Conservation (phyloP, 2,797 vertebrate genomes). For the Amblyraja radiata region DNA sequence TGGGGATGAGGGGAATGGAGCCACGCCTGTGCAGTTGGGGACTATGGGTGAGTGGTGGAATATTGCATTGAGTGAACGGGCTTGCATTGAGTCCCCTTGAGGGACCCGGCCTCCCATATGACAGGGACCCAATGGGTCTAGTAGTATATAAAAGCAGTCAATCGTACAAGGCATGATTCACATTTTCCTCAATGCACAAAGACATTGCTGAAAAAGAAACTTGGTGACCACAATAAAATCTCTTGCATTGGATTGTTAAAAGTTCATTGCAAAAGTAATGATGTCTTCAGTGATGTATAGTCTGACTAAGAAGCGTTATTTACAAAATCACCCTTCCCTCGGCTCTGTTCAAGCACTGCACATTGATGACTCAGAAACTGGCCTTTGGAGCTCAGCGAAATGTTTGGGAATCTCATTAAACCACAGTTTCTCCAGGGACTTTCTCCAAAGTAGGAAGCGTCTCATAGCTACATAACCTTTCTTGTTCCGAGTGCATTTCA, state of each 20-base stretch:
- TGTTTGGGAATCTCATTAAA: neutral
- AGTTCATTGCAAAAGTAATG: neutral
- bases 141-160: neutral
- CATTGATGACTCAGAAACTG: neutral
- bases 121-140: too few relatives aligned
- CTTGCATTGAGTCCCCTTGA: too few relatives aligned
- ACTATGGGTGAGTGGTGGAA: too few relatives aligned
- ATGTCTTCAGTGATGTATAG: neutral
- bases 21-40: too few relatives aligned
- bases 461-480: neutral
- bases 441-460: neutral
- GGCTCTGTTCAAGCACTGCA: neutral
- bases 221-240: neutral
- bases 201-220: neutral
- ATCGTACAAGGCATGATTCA: neutral
- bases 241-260: neutral
- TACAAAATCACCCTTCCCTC: neutral
- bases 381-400: neutral
- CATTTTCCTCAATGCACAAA: slow-evolving; percentile 7
- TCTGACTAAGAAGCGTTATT: neutral
- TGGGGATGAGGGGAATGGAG: too few relatives aligned
- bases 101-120: too few relatives aligned
- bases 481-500: neutral
- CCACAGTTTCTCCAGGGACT: neutral
- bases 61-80: too few relatives aligned